Base-by-base conservation (phyloP, 2,113 vertebrate species). In the Cyanoderma ruficeps region DNA sequence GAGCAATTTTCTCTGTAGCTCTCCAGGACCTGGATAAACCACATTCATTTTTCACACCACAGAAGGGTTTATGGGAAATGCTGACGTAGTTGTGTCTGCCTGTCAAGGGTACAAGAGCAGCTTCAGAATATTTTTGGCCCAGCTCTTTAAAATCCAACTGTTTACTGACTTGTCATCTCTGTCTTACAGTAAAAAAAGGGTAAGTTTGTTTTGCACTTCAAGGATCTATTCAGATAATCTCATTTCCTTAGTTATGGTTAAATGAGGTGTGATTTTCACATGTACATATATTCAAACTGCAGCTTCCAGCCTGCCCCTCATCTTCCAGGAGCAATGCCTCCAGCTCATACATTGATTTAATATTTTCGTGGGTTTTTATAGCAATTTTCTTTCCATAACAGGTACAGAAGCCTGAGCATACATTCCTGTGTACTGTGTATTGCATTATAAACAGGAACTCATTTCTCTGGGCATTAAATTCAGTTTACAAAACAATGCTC, bases 401-500 rank as follows among this genome's bases (percentile, higher is more conserved):
- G 72, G 53, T 75, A 60, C 41, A 87, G 71, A 75, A 92, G 65
- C 41, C 22, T 41, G 41, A 87, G 31, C 24, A 33, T 56, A 35
- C 77, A 65, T 80, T 71, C 60, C 52, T 84, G 15, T 28, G 25
- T 25, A 27, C 10, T 39, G 93, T 75, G 11, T 68, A 25, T 56
- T 84, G 65, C 7, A 0, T 79, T 84, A 68, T 18, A 64, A 59
- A 84, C 64, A 79, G 35, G 10, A 86, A 56, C 31, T 89, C 6
- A 49, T 65, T 84, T 33, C 61, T 87, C 70, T 81, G 42, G 69
- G 64, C 18, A 18, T 76, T 56, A 75, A 56, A 78, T 41, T 49
- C 65, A 41, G 70, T 92, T 93, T 89, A 72, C 65, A 94, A 79
- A 95, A 87, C 42, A 53, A 31, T 44, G 57, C 80, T 83, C 53